These are phyloP conservation scores for Coleophora flavipennella DNA, from an alignment of 2,888 invertebrate species.

Conservation along the genomic window DNA sequence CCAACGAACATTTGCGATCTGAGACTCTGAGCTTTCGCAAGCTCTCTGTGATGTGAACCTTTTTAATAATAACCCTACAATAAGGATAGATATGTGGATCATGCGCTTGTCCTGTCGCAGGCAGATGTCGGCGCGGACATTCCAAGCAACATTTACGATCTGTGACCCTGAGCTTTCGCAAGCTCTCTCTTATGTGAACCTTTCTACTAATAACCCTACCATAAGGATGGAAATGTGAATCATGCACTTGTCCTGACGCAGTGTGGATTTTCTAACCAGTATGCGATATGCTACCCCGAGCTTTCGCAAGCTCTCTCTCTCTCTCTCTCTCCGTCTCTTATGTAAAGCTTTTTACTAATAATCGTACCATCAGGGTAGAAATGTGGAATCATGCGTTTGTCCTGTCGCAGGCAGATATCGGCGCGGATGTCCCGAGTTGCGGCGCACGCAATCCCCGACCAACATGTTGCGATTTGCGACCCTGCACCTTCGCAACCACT, in stretches of 20 bases:
- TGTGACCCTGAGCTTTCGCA: slow-evolving; percentile 57
- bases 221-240: too few species aligned
- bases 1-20: slow-evolving; percentile 52
- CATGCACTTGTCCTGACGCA: slow-evolving; percentile 39
- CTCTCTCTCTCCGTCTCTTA: too few species aligned
- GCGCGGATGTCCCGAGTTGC: slow-evolving; percentile 43
- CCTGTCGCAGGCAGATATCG: slow-evolving; percentile 45
- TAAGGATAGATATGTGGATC: too few species aligned
- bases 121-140: slow-evolving; percentile 50
- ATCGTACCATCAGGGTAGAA: slow-evolving; percentile 41
- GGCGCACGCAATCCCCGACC: slow-evolving; percentile 48
- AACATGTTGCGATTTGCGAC: slow-evolving; percentile 50
- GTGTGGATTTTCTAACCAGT: too few species aligned
- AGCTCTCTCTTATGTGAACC: slow-evolving; percentile 34
- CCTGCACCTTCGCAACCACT: slow-evolving; percentile 52
- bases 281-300: too few species aligned
- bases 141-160: slow-evolving; percentile 49
- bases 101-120: slow-evolving; percentile 38
- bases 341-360: too few species aligned
- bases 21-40: slow-evolving; percentile 54
- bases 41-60: slow-evolving; percentile 38
- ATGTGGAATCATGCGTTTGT: slow-evolving; percentile 45
- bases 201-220: too few species aligned
- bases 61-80: too few species aligned
- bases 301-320: too few species aligned